phyloP scores from a whole-genome alignment of 2,113 vertebrate species.

The Dipodomys merriami region DNA sequence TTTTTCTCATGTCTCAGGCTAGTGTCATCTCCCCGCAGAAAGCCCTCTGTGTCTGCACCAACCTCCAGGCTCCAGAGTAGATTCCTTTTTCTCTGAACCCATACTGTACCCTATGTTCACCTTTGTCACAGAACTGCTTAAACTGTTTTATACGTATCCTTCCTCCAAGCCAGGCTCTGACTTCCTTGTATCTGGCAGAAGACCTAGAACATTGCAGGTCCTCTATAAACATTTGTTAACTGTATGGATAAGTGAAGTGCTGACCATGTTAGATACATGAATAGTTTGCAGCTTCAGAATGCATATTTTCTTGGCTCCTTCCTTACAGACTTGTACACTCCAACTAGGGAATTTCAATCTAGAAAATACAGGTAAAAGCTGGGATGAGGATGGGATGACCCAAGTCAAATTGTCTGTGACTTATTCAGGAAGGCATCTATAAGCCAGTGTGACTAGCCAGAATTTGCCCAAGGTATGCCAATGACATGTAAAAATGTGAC shows the following conservation, averaged over 20 bases:
- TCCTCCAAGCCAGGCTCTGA: background rate
- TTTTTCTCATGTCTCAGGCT: background rate
- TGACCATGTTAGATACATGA: too few species aligned
- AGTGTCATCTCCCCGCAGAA: background rate
- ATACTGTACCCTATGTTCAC: background rate
- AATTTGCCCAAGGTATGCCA: background rate
- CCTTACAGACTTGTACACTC: background rate
- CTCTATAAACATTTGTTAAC: background rate
- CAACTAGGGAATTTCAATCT: background rate
- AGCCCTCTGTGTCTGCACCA: background rate
- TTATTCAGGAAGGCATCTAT: background rate
- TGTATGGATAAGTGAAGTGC: background rate
- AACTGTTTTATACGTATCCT: background rate
- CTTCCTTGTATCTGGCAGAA: background rate
- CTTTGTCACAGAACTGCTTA: background rate
- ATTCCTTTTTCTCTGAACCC: background rate
- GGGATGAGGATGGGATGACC: background rate
- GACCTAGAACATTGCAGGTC: background rate
- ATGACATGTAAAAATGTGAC: background rate
- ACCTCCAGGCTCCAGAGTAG: background rate
- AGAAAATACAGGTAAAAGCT: background rate
- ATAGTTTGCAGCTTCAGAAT: background rate
- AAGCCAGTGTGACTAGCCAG: background rate
- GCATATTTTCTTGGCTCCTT: background rate
- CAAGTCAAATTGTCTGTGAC: background rate